Percentiles rank a stretch among this genome's conserved stretches.
Conservation (phyloP, 2,888 invertebrate genomes). For the Pomacea canaliculata region DNA sequence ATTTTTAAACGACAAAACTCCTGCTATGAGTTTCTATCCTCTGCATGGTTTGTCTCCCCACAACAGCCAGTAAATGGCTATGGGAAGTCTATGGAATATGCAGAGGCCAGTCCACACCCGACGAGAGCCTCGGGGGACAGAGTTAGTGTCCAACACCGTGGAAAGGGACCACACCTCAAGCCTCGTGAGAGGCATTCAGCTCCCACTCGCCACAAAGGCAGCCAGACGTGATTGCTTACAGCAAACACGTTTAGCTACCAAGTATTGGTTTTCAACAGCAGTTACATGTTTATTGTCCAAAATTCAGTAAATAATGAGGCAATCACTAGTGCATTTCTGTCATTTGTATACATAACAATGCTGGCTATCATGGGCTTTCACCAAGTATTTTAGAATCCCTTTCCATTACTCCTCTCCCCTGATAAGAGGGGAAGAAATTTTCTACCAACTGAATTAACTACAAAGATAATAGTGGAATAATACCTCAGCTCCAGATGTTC, state of each 20-base stretch:
- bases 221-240: not conserved
- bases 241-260: not conserved
- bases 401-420: too few relatives aligned
- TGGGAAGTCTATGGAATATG: slow-evolving; percentile 1
- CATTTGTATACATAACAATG: too few relatives aligned
- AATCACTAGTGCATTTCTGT: too few relatives aligned
- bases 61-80: not conserved
- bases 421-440: too few relatives aligned
- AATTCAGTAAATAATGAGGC: too few relatives aligned
- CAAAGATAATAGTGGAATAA: slow-evolving; percentile 6
- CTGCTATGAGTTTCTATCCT: not conserved
- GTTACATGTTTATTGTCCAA: too few relatives aligned
- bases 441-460: too few relatives aligned
- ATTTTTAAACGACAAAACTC: too few relatives aligned
- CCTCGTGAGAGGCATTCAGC: not conserved
- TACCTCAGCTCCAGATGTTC: slow-evolving; percentile 73
- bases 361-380: too few relatives aligned
- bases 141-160: not conserved
- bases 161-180: not conserved
- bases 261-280: not conserved
- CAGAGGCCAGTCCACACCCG: not conserved
- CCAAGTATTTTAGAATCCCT: too few relatives aligned
- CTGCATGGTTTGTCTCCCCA: slow-evolving; percentile 6
- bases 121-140: not conserved
- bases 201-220: slow-evolving; percentile 3